Conservation (phyloP, 2,888 invertebrate genomes). For the Therioaphis trifolii region DNA sequence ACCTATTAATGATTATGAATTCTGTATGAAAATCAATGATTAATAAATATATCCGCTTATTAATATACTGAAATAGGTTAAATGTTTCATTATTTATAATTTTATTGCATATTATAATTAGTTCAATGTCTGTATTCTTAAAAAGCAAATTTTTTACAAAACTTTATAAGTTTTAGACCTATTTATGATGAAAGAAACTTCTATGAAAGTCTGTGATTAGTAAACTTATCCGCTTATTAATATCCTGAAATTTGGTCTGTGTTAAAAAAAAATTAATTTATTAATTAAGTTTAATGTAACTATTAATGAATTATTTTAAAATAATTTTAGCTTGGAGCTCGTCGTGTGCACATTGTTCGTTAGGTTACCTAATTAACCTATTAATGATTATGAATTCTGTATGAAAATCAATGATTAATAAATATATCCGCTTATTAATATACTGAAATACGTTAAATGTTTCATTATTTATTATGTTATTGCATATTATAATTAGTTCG, state of each 20-base stretch:
- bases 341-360: constrained; percentile 91
- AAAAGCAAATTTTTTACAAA: too few relatives aligned
- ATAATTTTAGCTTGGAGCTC: constrained; percentile 82
- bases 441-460: constrained; percentile 23
- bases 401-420: background rate
- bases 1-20: too few relatives aligned
- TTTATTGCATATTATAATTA: too few relatives aligned
- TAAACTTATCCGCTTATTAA: constrained; percentile 43
- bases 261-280: too few relatives aligned
- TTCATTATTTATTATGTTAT: too few relatives aligned
- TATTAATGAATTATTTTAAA: constrained; percentile 7
- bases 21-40: background rate
- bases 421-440: constrained; percentile 47
- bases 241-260: constrained; percentile 16
- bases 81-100: too few relatives aligned
- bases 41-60: constrained; percentile 32
- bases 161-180: background rate
- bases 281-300: too few relatives aligned
- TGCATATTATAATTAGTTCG: too few relatives aligned
- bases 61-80: constrained; percentile 43
- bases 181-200: constrained; percentile 69
- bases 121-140: too few relatives aligned
- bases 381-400: too few relatives aligned
- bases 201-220: constrained; percentile 9
- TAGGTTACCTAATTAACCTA: too few relatives aligned